Percentiles rank a stretch among this genome's conserved stretches.
phyloP scores from a whole-genome alignment of 1,140 invertebrate genomes.

The Phenacoccus solenopsis region DNA sequence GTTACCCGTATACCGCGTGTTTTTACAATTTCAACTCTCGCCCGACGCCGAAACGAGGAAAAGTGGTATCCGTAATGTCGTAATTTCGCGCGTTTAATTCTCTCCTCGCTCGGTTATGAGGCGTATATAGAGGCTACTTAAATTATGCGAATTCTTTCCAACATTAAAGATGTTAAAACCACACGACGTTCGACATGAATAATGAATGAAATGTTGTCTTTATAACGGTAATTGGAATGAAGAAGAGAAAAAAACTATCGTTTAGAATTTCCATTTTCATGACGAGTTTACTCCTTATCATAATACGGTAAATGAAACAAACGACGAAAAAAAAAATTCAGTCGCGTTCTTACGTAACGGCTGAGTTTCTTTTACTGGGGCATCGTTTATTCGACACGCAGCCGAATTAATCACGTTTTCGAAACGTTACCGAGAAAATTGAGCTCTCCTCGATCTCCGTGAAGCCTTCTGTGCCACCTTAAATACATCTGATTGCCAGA shows the following conservation, averaged over 20 bases:
- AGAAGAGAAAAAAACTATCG: slow-evolving; percentile 16
- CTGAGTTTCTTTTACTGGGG: neutral
- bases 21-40: neutral
- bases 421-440: too few species aligned
- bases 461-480: too few species aligned
- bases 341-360: neutral
- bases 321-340: neutral
- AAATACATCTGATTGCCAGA: too few species aligned
- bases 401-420: neutral
- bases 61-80: neutral
- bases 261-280: slow-evolving; percentile 13
- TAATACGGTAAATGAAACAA: neutral
- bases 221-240: slow-evolving; percentile 14
- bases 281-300: slow-evolving; percentile 8
- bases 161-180: slow-evolving; percentile 9
- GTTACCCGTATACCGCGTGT: neutral
- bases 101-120: neutral
- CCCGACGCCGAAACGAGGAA: neutral
- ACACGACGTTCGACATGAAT: slow-evolving; percentile 16
- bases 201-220: slow-evolving; percentile 17
- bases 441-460: too few species aligned
- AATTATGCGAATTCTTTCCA: slow-evolving; percentile 13
- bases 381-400: neutral
- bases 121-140: neutral
- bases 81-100: neutral